Conservation (phyloP, 2,888 invertebrate genomes). For the Barypeithes pellucidus region DNA sequence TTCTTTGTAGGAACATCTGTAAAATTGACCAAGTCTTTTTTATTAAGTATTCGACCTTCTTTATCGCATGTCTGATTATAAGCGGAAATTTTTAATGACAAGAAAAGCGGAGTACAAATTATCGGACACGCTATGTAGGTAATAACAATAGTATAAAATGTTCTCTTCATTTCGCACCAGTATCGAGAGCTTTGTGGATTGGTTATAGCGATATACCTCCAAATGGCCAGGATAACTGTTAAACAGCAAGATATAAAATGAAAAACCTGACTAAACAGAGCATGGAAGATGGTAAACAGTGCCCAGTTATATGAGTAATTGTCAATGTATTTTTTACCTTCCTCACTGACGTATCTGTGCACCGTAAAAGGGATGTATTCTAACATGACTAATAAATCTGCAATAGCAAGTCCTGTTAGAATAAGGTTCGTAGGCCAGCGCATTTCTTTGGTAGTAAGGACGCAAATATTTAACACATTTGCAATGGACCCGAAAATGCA, state of each 20-base stretch:
- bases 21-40: constrained; percentile 59
- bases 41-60: constrained; percentile 69
- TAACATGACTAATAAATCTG: constrained; percentile 95
- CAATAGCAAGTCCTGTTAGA: constrained; percentile 90
- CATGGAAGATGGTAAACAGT: constrained; percentile 90
- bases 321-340: constrained; percentile 72
- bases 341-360: constrained; percentile 82
- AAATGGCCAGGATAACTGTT: constrained; percentile 93
- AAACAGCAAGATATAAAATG: constrained; percentile 95
- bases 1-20: constrained; percentile 60
- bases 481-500: constrained; percentile 93
- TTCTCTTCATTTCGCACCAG: constrained; percentile 88
- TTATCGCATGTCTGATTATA: constrained; percentile 72
- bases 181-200: constrained; percentile 86
- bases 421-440: constrained; percentile 93
- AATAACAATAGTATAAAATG: constrained; percentile 82
- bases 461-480: constrained; percentile 93
- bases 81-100: constrained; percentile 82
- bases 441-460: constrained; percentile 93
- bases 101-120: constrained; percentile 87
- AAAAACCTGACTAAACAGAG: constrained; percentile 89
- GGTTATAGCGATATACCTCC: constrained; percentile 91
- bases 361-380: constrained; percentile 94
- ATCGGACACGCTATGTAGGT: constrained; percentile 89
- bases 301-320: constrained; percentile 83